Percentiles rank a stretch among this genome's conserved stretches.
Evolutionary conservation across 2,888 invertebrate species (phyloP).

Genomic region (Euplexia lucipara): DNA sequence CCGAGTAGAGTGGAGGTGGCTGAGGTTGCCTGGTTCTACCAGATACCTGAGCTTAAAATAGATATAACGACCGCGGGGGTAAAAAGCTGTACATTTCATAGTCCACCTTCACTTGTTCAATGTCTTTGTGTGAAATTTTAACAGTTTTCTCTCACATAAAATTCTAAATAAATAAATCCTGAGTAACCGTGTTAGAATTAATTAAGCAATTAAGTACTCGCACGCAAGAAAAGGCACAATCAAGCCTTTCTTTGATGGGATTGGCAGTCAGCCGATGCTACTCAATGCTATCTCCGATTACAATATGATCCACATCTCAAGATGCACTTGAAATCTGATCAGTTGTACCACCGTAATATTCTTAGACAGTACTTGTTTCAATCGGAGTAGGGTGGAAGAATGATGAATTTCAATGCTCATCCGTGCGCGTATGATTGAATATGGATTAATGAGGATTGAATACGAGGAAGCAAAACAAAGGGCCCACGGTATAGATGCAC

Average conservation of each 20-base stretch:
- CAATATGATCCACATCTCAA: conserved; percentile 71
- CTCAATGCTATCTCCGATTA: conserved; percentile 72
- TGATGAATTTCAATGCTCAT: conserved; percentile 64
- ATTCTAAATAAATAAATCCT: conserved; percentile 68
- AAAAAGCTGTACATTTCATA: conserved; percentile 77
- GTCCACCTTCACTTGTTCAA: conserved; percentile 64
- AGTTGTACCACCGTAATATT: conserved; percentile 62
- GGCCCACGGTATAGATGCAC: conserved; percentile 81
- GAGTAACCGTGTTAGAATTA: conserved; percentile 80
- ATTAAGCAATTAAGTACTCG: conserved; percentile 77
- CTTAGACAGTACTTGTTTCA: conserved; percentile 59
- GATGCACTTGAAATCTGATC: conserved; percentile 81
- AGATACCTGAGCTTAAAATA: conserved; percentile 82
- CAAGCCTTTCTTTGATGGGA: conserved; percentile 74
- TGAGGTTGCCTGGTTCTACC: conserved; percentile 72
- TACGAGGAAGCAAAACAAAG: conserved; percentile 78
- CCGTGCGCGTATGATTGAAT: conserved; percentile 68
- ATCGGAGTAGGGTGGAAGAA: conserved; percentile 53
- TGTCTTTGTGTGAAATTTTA: conserved; percentile 55
- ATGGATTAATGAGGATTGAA: conserved; percentile 69
- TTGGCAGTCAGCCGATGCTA: conserved; percentile 66
- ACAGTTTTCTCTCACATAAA: conserved; percentile 64
- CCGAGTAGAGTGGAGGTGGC: conserved; percentile 62
- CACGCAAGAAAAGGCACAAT: conserved; percentile 72
- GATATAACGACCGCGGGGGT: conserved; percentile 73